Base-by-base conservation (phyloP, 2,888 invertebrate genomes). In the Gymnoscelis rufifasciata region DNA sequence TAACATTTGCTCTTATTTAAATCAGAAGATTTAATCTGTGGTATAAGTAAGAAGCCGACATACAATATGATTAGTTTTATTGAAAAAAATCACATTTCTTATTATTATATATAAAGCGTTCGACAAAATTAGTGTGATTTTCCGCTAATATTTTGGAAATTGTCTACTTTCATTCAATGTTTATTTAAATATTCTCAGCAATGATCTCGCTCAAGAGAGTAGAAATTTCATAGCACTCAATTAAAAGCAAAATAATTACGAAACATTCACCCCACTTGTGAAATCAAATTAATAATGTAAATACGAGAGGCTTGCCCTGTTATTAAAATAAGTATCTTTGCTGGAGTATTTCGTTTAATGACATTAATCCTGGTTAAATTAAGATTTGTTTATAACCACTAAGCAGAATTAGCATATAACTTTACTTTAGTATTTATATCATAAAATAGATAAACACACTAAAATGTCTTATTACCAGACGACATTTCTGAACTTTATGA, bases 241-340 rank as follows among this genome's bases (percentile, higher is more conserved):
- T 87, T 84, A 87, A 86, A 82, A 74, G 74, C 71, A 76, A 80
- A 78, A 83, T 84, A 82, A 86, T 83, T 81, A 71, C 62, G 64
- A 64, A 77, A 68, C 71, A 73, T 79, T 75, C 78, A 75, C 83
- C 84, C 84, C 77, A 81, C 78, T 82, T 72, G 76, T 70, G 31
- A 70, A 83, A 83, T 82, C 78, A 80, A 83, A 79, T 84, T 80
- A 78, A 78, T 79, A 78, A 79, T 74, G 71, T 71, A 76, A 80
- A 79, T 82, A 76, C 68, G 68, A 76, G 68, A 66, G 57, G 56
- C 69, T 71, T 66, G 71, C 74, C 69, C 71, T 71, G 64, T 68
- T 64, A 66, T 66, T 47, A 36, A 30, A 43, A 48, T 40, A 50
- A 45, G 35, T 44, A 42, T 41, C 29, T 29, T 43, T 48, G 42